These are phyloP conservation scores for Oscheius sp. DNA, from an alignment of 2,888 invertebrate genomes.

Conservation along the genomic window DNA sequence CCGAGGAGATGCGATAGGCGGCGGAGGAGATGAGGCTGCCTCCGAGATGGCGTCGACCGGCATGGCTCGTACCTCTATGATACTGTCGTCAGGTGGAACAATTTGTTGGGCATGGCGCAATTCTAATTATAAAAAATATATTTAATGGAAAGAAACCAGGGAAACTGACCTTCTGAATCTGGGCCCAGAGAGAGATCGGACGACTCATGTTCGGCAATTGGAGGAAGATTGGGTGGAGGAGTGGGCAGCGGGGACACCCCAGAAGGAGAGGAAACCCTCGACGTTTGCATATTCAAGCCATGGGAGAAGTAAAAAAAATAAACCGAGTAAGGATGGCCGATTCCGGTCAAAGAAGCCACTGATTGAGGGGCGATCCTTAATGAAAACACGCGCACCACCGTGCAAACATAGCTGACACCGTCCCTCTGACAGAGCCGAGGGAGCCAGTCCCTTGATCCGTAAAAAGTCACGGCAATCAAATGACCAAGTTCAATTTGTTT, in stretches of 20 bases:
- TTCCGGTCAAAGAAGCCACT: conserved; percentile 23
- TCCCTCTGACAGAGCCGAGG: conserved; percentile 23
- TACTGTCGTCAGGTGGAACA: conserved; percentile 37
- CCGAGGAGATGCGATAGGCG: conserved; percentile 19
- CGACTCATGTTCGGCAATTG: conserved; percentile 54
- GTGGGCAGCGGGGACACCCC: conserved; percentile 29
- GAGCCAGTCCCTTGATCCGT: conserved; percentile 16
- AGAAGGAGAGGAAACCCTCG: conserved; percentile 23
- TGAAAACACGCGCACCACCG: conserved; percentile 37
- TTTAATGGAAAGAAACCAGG: neutral
- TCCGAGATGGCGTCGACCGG: conserved; percentile 34
- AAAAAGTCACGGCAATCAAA: conserved; percentile 18
- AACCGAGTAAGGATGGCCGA: conserved; percentile 13
- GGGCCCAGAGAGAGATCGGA: conserved; percentile 24
- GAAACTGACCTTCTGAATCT: conserved; percentile 17
- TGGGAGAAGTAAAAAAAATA: neutral
- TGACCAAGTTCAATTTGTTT: neutral
- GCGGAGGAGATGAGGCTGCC: conserved; percentile 8
- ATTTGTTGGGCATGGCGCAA: conserved; percentile 24
- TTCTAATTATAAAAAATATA: conserved; percentile 3
- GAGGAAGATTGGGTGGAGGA: conserved; percentile 37
- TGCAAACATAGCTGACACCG: conserved; percentile 34
- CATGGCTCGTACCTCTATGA: conserved; percentile 32
- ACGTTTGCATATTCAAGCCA: conserved; percentile 7
- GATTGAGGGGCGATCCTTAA: conserved; percentile 37